Evolutionary conservation across 1,140 invertebrate species (phyloP).

Genomic region (Brachionus sp.): DNA sequence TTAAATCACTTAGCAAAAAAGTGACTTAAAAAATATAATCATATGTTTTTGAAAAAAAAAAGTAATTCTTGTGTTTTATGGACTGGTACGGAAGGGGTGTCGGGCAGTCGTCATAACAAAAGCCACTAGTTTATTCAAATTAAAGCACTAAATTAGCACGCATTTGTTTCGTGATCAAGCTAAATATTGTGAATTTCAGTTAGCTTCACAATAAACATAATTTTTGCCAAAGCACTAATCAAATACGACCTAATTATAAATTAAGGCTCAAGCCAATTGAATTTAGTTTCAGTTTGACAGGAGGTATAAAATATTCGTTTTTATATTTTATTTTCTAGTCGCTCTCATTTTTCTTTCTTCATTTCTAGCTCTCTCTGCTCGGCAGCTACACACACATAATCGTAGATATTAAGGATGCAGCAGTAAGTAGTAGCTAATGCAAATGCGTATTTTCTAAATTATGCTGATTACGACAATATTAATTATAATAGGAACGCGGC

Average conservation of each 20-base stretch:
- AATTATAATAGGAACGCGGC: not conserved
- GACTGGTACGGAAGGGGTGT: not conserved
- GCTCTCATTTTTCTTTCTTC: not conserved
- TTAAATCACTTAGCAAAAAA: not conserved
- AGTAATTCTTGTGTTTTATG: not conserved
- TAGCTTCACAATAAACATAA: slow-evolving; percentile 20
- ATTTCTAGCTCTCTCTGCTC: not conserved
- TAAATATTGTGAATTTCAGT: not conserved
- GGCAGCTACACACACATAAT: not conserved
- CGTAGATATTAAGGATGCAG: not conserved
- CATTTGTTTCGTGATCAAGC: not conserved
- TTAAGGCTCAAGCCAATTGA: slow-evolving; percentile 1
- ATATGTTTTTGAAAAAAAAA: not conserved
- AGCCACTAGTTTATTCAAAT: not conserved
- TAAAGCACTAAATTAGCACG: not conserved
- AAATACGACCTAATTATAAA: slow-evolving; percentile 43
- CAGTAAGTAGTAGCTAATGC: not conserved
- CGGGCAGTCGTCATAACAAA: slow-evolving; percentile 27
- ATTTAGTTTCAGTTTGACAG: slow-evolving; percentile 21
- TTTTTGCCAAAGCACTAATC: slow-evolving; percentile 34
- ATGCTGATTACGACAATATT: slow-evolving; percentile 19
- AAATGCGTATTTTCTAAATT: slow-evolving; percentile 20
- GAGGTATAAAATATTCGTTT: slow-evolving; percentile 24
- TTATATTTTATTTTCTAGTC: not conserved
- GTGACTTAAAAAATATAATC: not conserved